These are phyloP conservation scores for Acanthiza pusilla DNA, from an alignment of 2,797 vertebrate species.

Conservation along the genomic window DNA sequence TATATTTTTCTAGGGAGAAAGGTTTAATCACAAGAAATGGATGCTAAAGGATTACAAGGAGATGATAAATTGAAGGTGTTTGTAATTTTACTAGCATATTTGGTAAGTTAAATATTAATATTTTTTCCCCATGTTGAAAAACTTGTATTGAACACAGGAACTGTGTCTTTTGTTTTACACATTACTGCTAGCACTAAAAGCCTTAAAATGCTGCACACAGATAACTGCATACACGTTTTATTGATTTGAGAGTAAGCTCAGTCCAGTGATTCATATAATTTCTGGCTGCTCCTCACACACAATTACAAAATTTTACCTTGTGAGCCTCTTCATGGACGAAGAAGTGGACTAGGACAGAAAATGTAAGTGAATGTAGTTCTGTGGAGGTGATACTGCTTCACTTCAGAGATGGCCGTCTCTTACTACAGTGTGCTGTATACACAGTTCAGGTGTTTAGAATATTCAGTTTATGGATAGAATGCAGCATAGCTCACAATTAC, in stretches of 20 bases:
- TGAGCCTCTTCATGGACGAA: background rate
- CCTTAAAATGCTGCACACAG: background rate
- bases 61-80: constrained; percentile 48
- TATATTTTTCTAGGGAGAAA: background rate
- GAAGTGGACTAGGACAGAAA: background rate
- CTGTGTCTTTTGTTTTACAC: background rate
- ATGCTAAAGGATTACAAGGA: constrained; percentile 2
- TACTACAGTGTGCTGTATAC: background rate
- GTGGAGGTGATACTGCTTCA: background rate
- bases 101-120: constrained; percentile 66
- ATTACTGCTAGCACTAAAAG: background rate
- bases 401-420: background rate
- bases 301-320: background rate
- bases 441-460: background rate
- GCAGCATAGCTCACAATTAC: background rate
- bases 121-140: background rate
- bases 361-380: background rate
- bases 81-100: constrained; percentile 53
- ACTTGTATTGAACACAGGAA: background rate
- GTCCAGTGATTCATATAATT: background rate
- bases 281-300: background rate
- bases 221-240: background rate
- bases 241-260: background rate
- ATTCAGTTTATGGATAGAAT: background rate
- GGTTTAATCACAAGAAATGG: constrained; percentile 56